Base-by-base conservation (phyloP, 2,888 invertebrate species). In the Cybosia mesomella region DNA sequence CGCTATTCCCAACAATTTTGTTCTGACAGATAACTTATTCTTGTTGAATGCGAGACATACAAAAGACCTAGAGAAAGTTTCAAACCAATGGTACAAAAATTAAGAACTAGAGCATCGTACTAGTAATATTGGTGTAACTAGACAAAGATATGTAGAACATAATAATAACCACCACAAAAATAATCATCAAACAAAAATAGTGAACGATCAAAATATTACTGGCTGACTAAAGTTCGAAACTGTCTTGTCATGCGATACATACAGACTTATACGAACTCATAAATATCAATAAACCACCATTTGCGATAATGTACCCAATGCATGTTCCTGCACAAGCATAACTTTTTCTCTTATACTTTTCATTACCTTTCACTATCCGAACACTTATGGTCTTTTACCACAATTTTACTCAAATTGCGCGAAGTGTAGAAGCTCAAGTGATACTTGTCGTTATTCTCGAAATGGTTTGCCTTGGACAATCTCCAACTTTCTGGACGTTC, bases 251-350 rank as follows among this genome's bases (percentile, higher is more conserved):
- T 87, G 80, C 83, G 86, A 90, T 89, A 88, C 79, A 66, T 72
- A 83, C 79, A 75, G 76, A 84, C 85, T 83, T 86, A 89, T 89
- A 83, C 83, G 85, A 89, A 89, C 85, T 85, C 90, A 90, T 92
- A 91, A 90, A 92, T 92, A 91, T 91, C 90, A 92, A 92, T 92
- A 89, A 90, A 22, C 57, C 22, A 58, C 72, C 76, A 82, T 82
- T 82, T 83, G 68, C 74, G 53, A 53, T 39, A 69, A 80, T 74
- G 76, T 78, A 76, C 74, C 69, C 67, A 64, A 79, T 82, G 79
- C 78, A 84, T 81, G 82, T 79, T 79, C 76, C 77, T 84, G 83
- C 80, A 83, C 81, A 75, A 77, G 71, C 70, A 74, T 36, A 71
- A 72, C 67, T n/a, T n/a, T n/a, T n/a, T n/a, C n/a, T n/a, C n/a